Evolutionary conservation across 2,113 vertebrate genomes (phyloP).

Genomic region (Colius striatus): DNA sequence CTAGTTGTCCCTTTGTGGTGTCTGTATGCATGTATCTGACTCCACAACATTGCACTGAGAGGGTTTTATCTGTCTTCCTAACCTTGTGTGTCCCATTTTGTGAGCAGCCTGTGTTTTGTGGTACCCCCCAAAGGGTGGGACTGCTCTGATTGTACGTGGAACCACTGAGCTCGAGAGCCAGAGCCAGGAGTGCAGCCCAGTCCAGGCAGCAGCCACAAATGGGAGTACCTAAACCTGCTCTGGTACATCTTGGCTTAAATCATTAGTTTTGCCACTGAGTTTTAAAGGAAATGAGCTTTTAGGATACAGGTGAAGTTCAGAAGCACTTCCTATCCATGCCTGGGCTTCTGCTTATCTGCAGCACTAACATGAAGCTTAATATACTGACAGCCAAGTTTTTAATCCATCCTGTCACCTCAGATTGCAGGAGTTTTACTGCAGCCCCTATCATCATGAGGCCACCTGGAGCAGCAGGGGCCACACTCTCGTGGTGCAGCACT

Average conservation of each 20-base stretch:
- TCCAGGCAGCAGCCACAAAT: not conserved
- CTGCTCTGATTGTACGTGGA: accelerated
- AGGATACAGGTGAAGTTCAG: not conserved
- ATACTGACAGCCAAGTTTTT: not conserved
- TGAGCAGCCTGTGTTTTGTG: not conserved
- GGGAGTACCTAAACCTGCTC: not conserved
- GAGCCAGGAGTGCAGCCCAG: not conserved
- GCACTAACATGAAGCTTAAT: not conserved
- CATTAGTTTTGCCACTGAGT: not conserved
- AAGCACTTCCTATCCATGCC: not conserved
- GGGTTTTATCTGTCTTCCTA: not conserved
- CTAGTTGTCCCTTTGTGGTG: not conserved
- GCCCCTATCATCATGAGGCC: not conserved
- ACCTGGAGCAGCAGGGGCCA: not conserved
- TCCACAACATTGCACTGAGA: not conserved
- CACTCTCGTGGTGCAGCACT: not conserved
- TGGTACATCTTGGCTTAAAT: not conserved
- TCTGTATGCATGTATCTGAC: not conserved
- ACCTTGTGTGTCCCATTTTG: not conserved
- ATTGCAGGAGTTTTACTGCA: not conserved
- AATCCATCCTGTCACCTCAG: accelerated
- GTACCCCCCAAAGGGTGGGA: not conserved
- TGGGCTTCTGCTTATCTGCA: not conserved
- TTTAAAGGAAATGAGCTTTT: not conserved
- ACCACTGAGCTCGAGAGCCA: not conserved